Percentiles rank a stretch among this genome's conserved stretches.
Conservation (phyloP, 2,888 invertebrate species). For the Chalcis sispes region DNA sequence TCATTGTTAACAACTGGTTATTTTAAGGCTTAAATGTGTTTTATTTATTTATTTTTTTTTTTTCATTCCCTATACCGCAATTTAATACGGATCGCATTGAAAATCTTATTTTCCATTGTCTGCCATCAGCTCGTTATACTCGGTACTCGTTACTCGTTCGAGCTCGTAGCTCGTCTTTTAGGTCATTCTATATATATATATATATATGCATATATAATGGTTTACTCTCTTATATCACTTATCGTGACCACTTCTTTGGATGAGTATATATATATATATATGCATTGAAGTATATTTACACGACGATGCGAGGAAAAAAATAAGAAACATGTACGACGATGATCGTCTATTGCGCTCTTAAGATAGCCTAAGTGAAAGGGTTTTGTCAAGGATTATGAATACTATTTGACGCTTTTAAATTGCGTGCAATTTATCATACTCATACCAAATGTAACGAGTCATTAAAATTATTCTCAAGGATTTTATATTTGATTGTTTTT, state of each 20-base stretch:
- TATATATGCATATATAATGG: conserved; percentile 28
- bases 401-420: conserved; percentile 33
- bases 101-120: conserved; percentile 36
- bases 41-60: too few relatives aligned
- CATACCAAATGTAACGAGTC: conserved; percentile 20
- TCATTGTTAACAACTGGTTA: not conserved
- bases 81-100: not conserved
- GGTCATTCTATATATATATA: too few relatives aligned
- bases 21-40: too few relatives aligned
- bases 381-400: conserved; percentile 20
- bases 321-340: not conserved
- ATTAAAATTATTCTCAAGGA: conserved; percentile 23
- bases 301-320: not conserved
- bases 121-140: not conserved
- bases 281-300: not conserved
- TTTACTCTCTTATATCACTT: not conserved
- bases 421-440: conserved; percentile 27
- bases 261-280: not conserved
- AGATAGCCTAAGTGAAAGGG: conserved; percentile 31
- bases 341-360: conserved; percentile 2
- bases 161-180: conserved; percentile 1
- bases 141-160: too few relatives aligned
- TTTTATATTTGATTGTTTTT: conserved; percentile 9
- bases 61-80: too few relatives aligned
- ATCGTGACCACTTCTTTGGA: conserved; percentile 4